These are phyloP conservation scores for Arothron firmamentum DNA, from an alignment of 2,113 vertebrate species.

Conservation along the genomic window DNA sequence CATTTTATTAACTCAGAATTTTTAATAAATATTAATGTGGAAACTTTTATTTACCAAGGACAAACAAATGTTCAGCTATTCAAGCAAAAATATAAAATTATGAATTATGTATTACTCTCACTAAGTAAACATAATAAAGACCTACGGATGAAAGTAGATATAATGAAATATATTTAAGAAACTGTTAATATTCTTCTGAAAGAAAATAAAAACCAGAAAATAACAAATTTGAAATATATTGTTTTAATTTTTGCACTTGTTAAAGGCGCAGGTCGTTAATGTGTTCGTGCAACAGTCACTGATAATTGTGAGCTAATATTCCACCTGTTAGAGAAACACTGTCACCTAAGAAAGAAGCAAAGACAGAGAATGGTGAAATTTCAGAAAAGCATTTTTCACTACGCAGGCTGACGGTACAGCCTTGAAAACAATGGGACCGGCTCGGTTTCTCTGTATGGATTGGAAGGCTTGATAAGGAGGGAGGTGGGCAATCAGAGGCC, in stretches of 20 bases:
- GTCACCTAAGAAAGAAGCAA: conserved; percentile 17
- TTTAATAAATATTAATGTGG: background rate
- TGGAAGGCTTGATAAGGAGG: conserved; percentile 55
- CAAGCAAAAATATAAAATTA: background rate
- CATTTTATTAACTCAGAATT: too few relatives aligned
- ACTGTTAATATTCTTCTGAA: background rate
- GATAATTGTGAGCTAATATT: conserved; percentile 21
- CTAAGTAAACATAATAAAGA: too few relatives aligned
- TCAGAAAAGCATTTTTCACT: conserved; percentile 46
- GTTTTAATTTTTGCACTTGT: background rate
- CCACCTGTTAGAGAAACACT: conserved; percentile 43
- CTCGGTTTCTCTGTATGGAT: conserved; percentile 58
- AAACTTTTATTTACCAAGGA: background rate
- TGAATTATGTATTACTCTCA: background rate
- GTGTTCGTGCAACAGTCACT: conserved; percentile 2
- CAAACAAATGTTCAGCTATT: background rate
- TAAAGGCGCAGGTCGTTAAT: background rate
- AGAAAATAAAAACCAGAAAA: background rate
- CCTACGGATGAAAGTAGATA: background rate
- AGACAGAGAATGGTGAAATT: conserved; percentile 25
- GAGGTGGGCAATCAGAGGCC: conserved; percentile 60
- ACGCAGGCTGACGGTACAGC: conserved; percentile 37
- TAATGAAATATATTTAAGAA: background rate
- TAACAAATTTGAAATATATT: background rate
- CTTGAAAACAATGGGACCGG: conserved; percentile 52